Evolutionary conservation across 1,140 invertebrate species (phyloP), one percentile per base, ranked within the genome.

Genomic region (Asbolus verrucosus): DNA sequence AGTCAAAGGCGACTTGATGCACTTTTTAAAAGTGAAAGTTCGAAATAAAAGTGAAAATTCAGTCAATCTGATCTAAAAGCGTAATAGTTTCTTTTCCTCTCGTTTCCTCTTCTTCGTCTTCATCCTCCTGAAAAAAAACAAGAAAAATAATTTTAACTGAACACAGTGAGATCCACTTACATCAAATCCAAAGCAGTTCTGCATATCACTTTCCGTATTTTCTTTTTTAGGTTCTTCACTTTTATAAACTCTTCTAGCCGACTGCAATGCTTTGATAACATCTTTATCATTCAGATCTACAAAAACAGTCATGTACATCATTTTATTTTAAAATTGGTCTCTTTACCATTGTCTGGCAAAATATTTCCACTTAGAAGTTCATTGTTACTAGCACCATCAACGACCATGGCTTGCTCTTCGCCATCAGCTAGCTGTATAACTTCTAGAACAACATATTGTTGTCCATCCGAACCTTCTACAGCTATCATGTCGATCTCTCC

Each of bases 141-240:
- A 2, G 31, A 70, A 18, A 41, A 36, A 46, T 11, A 41, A 19
- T 43, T 21, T 13, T n/a, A n/a, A n/a, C n/a, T n/a, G n/a, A n/a
- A n/a, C n/a, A n/a, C n/a, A n/a, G n/a, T n/a, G n/a, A 6, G 33
- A 67, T 31, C 38, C 59, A 80, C 87, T 86, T 79, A 92, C 92
- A 82, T 94, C 92, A 84, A 95, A 95, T 11, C 93, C 93, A 79
- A 95, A 95, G 78, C 92, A 94, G 31, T 89, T 93, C 75, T 90
- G 87, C 83, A 93, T 91, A 75, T 92, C 91, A 73, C 89, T 89
- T 13, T 81, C 78, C 11, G 84, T 80, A 15, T 81, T 81, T 70
- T 11, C 81, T 78, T 67, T 84, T 76, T 41, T 77, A 75, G 82
- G 81, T 16, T 82, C 73, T 41, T 82, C 77, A 18, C 74, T 69